Conservation (phyloP, 2,797 vertebrate species). For the Aulostomus chinensis region DNA sequence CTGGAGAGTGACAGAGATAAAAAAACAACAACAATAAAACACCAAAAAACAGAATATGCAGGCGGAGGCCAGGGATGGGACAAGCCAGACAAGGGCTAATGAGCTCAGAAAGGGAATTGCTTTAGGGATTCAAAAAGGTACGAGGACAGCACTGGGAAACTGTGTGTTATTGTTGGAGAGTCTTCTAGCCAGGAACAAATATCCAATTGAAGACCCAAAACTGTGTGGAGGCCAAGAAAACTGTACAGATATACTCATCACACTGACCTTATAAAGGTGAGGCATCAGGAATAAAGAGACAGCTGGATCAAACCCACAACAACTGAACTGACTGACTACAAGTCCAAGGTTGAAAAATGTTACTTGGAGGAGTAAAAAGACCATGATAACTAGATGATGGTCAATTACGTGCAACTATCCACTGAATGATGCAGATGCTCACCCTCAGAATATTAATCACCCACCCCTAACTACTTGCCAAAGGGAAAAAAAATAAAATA, state of each 20-base stretch:
- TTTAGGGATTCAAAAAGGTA: too few species aligned
- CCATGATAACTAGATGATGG: too few species aligned
- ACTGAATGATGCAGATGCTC: too few species aligned
- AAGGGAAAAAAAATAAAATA: too few species aligned
- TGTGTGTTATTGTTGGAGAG: slow-evolving; percentile 28
- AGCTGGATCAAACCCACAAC: slow-evolving; percentile 14
- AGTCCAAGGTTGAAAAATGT: too few species aligned
- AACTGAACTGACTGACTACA: too few species aligned
- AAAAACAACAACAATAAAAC: slow-evolving; percentile 12
- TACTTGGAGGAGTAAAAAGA: too few species aligned
- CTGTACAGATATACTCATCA: slow-evolving; percentile 52
- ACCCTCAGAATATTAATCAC: too few species aligned
- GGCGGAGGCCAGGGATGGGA: slow-evolving; percentile 21
- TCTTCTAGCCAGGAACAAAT: slow-evolving; percentile 29
- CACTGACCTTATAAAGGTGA: slow-evolving; percentile 39
- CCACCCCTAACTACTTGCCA: too few species aligned
- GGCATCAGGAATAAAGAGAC: slow-evolving; percentile 18
- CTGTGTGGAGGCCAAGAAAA: slow-evolving; percentile 20
- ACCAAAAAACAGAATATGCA: slow-evolving; percentile 15
- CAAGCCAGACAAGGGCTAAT: slow-evolving; percentile 20
- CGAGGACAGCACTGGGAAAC: slow-evolving; percentile 32
- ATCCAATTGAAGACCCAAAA: slow-evolving; percentile 34
- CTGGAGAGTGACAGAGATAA: slow-evolving; percentile 21
- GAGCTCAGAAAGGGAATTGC: too few species aligned
- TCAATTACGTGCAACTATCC: too few species aligned